These are phyloP conservation scores for Drosophila melanosoma DNA, from an alignment of 2,888 invertebrate genomes.

Conservation along the genomic window DNA sequence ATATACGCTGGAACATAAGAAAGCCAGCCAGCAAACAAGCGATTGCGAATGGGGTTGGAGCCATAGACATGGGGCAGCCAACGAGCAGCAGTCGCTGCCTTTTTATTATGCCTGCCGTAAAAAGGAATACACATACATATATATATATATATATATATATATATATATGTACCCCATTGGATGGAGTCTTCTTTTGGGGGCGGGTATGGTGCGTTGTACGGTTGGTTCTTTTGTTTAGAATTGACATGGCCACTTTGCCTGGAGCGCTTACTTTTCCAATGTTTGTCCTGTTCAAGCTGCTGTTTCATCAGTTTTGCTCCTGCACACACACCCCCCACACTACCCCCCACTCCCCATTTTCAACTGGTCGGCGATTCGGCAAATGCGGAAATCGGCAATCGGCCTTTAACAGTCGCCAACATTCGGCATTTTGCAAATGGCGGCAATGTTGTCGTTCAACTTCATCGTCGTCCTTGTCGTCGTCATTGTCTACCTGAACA, in stretches of 20 bases:
- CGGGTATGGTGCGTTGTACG: constrained; percentile 26
- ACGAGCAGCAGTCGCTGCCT: constrained; percentile 45
- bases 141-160: not conserved
- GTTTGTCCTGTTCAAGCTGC: constrained; percentile 68
- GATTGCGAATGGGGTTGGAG: constrained; percentile 61
- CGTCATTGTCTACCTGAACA: constrained; percentile 55
- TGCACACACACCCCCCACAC: not conserved
- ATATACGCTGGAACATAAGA: constrained; percentile 65
- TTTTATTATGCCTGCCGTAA: constrained; percentile 3
- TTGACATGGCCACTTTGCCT: constrained; percentile 83
- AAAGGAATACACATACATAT: not conserved
- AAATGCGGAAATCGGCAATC: constrained; percentile 27
- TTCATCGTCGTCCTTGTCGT: constrained; percentile 30
- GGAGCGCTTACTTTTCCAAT: constrained; percentile 70
- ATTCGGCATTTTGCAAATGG: constrained; percentile 29
- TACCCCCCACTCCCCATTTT: constrained; percentile 31
- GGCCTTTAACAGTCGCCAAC: constrained; percentile 24
- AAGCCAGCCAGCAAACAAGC: constrained; percentile 78
- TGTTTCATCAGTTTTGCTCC: constrained; percentile 36
- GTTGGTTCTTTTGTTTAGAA: constrained; percentile 80
- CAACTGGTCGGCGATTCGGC: constrained; percentile 30
- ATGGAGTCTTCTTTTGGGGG: constrained; percentile 30
- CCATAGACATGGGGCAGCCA: constrained; percentile 58
- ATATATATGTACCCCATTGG: constrained; percentile 24
- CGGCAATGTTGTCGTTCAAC: constrained; percentile 26